Evolutionary conservation across 2,113 vertebrate species (phyloP).

Genomic region (Phalacrocorax carbo): DNA sequence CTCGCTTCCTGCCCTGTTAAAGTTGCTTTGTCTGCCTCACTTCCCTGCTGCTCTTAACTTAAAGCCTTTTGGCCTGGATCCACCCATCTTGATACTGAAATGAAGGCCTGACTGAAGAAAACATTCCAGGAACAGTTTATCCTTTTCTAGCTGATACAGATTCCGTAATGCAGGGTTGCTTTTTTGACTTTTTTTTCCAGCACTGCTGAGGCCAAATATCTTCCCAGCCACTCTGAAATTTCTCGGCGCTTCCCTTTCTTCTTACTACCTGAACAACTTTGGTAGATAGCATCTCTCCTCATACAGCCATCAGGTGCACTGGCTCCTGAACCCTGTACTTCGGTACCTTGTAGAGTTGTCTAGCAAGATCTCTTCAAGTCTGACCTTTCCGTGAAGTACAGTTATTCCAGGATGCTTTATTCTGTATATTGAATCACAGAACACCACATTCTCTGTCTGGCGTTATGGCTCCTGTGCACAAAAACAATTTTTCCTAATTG

Average conservation of each 20-base stretch:
- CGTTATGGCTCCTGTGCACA: background rate
- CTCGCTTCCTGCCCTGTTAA: background rate
- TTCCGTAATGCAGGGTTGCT: background rate
- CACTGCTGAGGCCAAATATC: background rate
- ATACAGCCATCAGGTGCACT: background rate
- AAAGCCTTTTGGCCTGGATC: background rate
- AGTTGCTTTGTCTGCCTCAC: background rate
- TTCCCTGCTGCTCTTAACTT: background rate
- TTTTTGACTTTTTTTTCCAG: background rate
- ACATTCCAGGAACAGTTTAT: slow-evolving; percentile 23
- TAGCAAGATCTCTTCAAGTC: background rate
- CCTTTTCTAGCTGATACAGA: background rate
- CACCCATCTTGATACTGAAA: background rate
- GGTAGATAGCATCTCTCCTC: too few species aligned
- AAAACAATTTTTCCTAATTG: background rate
- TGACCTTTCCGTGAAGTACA: background rate
- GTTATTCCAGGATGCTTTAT: background rate
- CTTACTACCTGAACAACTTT: rapidly evolving
- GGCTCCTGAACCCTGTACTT: background rate
- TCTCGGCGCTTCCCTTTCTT: background rate
- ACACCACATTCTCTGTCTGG: background rate
- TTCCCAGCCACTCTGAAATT: background rate
- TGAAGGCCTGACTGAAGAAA: background rate
- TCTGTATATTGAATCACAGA: background rate
- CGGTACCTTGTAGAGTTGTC: background rate